A percentile compares a stretch with the other conserved stretches of the same genome.
Evolutionary conservation across 2,797 vertebrate species (phyloP).

Genomic region (Betta splendens): DNA sequence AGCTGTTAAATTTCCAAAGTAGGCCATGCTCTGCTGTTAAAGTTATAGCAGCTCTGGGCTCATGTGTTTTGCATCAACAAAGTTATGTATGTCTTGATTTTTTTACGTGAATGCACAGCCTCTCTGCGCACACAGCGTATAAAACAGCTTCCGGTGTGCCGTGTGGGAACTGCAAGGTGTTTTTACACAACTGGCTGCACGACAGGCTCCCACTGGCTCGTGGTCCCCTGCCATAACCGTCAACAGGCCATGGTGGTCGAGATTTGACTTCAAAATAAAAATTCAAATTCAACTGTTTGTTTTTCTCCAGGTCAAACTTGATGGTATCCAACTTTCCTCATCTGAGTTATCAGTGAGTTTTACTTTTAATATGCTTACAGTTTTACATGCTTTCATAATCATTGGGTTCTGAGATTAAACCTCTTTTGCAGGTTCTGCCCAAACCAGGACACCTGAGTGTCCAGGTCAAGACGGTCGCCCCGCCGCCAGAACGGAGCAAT

Average conservation of each 20-base stretch:
- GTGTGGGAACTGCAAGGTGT: conserved; percentile 1
- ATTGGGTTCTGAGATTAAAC: background rate
- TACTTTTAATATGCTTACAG: no score
- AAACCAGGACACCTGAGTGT: conserved; percentile 61
- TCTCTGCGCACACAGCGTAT: background rate
- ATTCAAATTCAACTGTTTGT: background rate
- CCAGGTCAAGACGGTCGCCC: conserved; percentile 31
- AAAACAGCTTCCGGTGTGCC: background rate
- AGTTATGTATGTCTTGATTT: background rate
- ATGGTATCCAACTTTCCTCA: conserved; percentile 83
- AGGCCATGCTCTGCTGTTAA: background rate
- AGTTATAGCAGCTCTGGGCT: background rate
- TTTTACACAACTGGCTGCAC: background rate
- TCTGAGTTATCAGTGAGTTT: conserved; percentile 87
- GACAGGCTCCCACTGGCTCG: background rate
- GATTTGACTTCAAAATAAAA: background rate
- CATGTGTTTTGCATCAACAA: conserved; percentile 2
- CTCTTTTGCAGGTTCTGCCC: conserved; percentile 67
- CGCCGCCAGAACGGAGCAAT: conserved; percentile 50
- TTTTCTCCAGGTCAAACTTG: conserved; percentile 85
- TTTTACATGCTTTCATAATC: background rate
- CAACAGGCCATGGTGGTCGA: background rate
- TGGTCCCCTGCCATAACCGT: background rate
- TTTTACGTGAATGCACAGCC: conserved; percentile 1
- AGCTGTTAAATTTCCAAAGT: background rate